Evolutionary conservation across 2,888 invertebrate genomes (phyloP).

Genomic region (Allacma fusca): DNA sequence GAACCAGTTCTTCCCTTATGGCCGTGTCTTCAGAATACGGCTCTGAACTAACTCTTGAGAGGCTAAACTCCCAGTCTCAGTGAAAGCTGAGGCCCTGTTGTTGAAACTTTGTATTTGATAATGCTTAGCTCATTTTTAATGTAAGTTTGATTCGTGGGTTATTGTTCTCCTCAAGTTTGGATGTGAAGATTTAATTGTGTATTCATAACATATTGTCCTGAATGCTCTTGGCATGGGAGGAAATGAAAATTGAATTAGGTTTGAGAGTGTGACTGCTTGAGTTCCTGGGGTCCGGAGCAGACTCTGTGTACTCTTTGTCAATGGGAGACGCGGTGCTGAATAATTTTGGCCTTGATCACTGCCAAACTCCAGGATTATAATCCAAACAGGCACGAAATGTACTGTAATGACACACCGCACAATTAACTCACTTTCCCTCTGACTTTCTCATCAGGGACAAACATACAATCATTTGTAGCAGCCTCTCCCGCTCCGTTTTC

Average conservation of each 20-base stretch:
- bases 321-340: background rate
- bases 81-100: background rate
- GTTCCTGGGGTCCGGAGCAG: background rate
- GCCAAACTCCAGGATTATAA: background rate
- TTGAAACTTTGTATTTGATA: background rate
- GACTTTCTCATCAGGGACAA: too few species aligned
- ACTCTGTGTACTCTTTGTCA: background rate
- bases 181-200: background rate
- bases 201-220: background rate
- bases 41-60: too few species aligned
- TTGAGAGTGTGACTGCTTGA: background rate
- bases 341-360: background rate
- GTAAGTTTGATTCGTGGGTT: background rate
- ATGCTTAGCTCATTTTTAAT: background rate
- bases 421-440: too few species aligned
- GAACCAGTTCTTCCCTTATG: too few species aligned
- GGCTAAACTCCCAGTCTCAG: too few species aligned
- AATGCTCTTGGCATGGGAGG: background rate
- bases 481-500: too few species aligned
- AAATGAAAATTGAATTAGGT: slow-evolving; percentile 1
- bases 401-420: too few species aligned
- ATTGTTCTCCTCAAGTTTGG: background rate
- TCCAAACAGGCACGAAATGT: too few species aligned
- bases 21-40: too few species aligned
- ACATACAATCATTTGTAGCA: too few species aligned